Evolutionary conservation across 2,113 vertebrate genomes (phyloP), one percentile per base, ranked within the genome.

Genomic region (Mesoclemmys tuberculata): DNA sequence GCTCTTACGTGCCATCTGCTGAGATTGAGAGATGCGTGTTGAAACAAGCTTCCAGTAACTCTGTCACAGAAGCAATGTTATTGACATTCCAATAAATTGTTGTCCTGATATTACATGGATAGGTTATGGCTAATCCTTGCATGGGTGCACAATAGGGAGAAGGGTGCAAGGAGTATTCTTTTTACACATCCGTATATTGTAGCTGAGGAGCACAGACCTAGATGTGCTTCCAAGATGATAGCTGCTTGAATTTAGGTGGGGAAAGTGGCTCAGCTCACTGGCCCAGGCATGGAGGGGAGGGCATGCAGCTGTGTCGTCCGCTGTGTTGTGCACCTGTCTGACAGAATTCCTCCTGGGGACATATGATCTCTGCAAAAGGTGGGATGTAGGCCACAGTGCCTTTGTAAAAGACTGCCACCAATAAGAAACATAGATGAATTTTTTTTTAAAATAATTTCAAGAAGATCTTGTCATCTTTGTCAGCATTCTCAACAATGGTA

Each of bases 281-380:
- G 10, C 11, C 85, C n/a, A 51, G 5, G 31, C 51, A 46, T 75
- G 38, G 61, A 27, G 38, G 8, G 22, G 38, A 46, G 74, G 35
- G 16, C 31, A 68, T 75, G 74, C 10, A 26, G 5, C 22, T 54
- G 24, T 12, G 22, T n/a, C 61, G 29, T 74, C 41, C 31, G 2
- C 2, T 0, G 82, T 49, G 52, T 14, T 84, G 7, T 8, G 14
- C 6, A 4, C 10, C 3, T 0, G 4, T 64, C 0, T 0, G 18
- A 74, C 41, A 22, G 27, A 7, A 35, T 68, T 68, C 35, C 29
- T 68, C 61, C 35, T 7, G 61, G 1, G 0, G 0, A 26, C 16
- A 54, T 8, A 16, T n/a, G 35, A n/a, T 68, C 82, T 51, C 29
- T 6, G 64, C 87, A 54, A 49, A 35, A 92, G 92, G 5, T 84